Evolutionary conservation across 2,113 vertebrate species (phyloP).

Genomic region (Microcebus ravelobensis): DNA sequence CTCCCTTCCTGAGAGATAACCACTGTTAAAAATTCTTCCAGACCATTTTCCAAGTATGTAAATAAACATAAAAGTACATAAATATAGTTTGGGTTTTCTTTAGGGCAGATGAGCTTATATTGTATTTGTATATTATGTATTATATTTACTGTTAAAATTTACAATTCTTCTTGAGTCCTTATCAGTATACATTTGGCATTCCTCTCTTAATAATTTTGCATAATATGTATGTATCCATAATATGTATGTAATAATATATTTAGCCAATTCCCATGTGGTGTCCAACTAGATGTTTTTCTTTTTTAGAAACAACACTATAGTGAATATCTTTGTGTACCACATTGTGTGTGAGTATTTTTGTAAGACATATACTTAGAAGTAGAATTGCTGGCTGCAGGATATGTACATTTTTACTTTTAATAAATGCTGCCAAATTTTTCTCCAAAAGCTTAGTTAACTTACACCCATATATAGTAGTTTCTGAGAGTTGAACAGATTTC

Average conservation of each 20-base stretch:
- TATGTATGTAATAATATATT: background rate
- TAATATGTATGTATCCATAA: background rate
- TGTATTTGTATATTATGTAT: background rate
- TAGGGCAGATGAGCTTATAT: background rate
- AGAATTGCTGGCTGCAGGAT: background rate
- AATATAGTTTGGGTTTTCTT: background rate
- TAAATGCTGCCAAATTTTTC: background rate
- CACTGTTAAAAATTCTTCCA: background rate
- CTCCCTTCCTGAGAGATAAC: background rate
- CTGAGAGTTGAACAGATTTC: background rate
- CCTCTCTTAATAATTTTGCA: background rate
- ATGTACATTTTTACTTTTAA: background rate
- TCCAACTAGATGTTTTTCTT: background rate
- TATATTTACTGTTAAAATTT: background rate
- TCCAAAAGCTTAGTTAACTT: background rate
- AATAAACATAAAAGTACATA: background rate
- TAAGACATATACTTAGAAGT: background rate
- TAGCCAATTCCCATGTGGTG: background rate
- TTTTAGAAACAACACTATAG: background rate
- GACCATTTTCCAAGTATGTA: background rate
- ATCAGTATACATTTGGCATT: background rate
- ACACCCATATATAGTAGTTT: background rate
- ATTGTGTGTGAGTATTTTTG: slow-evolving; percentile 4
- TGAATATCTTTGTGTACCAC: background rate
- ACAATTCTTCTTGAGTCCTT: background rate